A percentile compares a stretch with the other conserved stretches of the same genome.
phyloP scores from a whole-genome alignment of 2,888 invertebrate species.

The Lydus trimaculatus region DNA sequence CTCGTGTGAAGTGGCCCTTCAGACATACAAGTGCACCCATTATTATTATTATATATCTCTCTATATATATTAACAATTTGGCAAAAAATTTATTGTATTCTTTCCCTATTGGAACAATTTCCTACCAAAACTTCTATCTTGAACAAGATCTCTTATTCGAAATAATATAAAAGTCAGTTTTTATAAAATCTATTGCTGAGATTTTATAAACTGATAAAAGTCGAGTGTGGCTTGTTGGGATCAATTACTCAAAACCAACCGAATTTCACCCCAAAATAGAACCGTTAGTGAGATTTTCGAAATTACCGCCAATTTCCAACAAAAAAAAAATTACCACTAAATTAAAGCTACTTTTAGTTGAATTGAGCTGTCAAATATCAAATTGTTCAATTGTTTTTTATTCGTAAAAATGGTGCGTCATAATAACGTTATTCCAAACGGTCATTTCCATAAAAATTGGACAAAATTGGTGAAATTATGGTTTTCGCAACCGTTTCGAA shows the following conservation, averaged over 20 bases:
- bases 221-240: neutral
- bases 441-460: constrained; percentile 99
- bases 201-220: constrained; percentile 2
- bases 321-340: neutral
- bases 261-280: neutral
- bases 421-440: constrained; percentile 97
- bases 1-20: constrained; percentile 39
- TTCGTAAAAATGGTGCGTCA: constrained; percentile 73
- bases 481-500: constrained; percentile 96
- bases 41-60: constrained; percentile 46
- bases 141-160: neutral
- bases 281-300: neutral
- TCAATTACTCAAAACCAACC: neutral
- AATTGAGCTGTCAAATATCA: neutral
- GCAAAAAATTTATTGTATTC: constrained; percentile 49
- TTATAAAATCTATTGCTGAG: neutral
- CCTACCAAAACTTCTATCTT: neutral
- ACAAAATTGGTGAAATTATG: constrained; percentile 93
- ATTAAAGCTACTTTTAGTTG: no score
- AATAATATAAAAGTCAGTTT: constrained; percentile 4
- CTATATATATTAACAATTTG: constrained; percentile 48
- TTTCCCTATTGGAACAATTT: constrained; percentile 3
- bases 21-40: constrained; percentile 44
- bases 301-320: neutral
- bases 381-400: neutral